These are phyloP conservation scores for Caenorhabditis brenneri DNA, from an alignment of 1,140 invertebrate species.

Conservation along the genomic window DNA sequence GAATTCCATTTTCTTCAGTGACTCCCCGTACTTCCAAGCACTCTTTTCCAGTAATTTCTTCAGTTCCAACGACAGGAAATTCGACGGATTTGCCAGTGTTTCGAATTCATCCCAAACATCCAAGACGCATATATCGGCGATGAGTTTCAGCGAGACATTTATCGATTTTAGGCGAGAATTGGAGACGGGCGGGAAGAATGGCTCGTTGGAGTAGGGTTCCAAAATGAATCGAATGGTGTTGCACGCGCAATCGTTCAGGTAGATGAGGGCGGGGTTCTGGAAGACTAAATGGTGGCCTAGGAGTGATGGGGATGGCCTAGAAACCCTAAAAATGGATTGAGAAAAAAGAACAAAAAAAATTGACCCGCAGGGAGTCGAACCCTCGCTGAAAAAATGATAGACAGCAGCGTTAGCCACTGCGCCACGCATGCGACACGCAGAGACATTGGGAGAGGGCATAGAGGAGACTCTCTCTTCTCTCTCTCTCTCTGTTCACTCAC, in stretches of 20 bases:
- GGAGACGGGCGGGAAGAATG: not conserved
- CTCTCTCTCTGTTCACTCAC: not conserved
- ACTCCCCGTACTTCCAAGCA: not conserved
- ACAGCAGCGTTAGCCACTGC: too few species aligned
- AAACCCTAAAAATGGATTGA: too few species aligned
- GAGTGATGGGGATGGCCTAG: not conserved
- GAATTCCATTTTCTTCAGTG: not conserved
- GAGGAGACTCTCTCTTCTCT: not conserved
- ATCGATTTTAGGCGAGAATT: not conserved
- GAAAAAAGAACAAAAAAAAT: too few species aligned
- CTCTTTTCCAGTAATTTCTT: not conserved
- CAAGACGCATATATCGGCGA: not conserved
- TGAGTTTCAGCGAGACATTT: conserved; percentile 8
- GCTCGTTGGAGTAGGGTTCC: not conserved
- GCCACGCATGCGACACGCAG: too few species aligned
- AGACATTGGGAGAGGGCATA: too few species aligned
- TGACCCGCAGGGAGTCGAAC: too few species aligned
- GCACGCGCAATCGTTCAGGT: conserved; percentile 12
- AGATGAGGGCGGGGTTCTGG: not conserved
- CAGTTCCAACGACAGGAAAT: not conserved
- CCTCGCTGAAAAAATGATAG: too few species aligned
- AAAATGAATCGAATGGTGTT: conserved; percentile 3
- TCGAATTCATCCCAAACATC: conserved; percentile 34
- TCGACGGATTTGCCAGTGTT: not conserved
- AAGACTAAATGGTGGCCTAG: not conserved